These are phyloP conservation scores for Castor canadensis DNA, from an alignment of 2,113 vertebrate species.

Conservation along the genomic window DNA sequence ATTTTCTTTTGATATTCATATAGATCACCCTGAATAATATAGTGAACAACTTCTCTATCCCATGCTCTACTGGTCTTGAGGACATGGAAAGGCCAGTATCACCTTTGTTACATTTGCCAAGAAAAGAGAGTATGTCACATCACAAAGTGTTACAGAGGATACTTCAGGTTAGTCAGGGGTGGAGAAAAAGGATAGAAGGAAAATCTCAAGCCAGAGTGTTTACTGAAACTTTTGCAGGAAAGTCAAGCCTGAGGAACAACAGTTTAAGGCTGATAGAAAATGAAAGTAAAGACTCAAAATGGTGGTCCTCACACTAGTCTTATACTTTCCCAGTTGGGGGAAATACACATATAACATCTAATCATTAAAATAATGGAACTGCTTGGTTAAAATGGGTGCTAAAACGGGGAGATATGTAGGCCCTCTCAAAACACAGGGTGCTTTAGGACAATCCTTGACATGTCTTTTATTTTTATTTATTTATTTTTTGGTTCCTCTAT, in stretches of 20 bases:
- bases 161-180: background rate
- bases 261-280: background rate
- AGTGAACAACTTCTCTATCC: background rate
- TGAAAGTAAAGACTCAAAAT: too few species aligned
- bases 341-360: too few species aligned
- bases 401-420: too few species aligned
- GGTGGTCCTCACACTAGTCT: too few species aligned
- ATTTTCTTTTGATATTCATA: too few species aligned
- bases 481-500: too few species aligned
- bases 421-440: too few species aligned
- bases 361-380: too few species aligned
- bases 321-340: too few species aligned
- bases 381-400: too few species aligned
- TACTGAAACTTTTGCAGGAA: background rate
- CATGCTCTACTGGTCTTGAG: background rate
- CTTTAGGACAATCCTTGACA: too few species aligned
- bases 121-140: fast-evolving
- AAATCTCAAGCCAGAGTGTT: background rate
- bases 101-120: background rate
- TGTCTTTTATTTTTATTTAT: too few species aligned
- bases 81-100: background rate
- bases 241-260: background rate
- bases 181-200: background rate
- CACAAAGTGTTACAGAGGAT: background rate
- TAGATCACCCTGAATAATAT: background rate